phyloP scores from a whole-genome alignment of 2,797 vertebrate genomes.

The Centropyge bicolor region DNA sequence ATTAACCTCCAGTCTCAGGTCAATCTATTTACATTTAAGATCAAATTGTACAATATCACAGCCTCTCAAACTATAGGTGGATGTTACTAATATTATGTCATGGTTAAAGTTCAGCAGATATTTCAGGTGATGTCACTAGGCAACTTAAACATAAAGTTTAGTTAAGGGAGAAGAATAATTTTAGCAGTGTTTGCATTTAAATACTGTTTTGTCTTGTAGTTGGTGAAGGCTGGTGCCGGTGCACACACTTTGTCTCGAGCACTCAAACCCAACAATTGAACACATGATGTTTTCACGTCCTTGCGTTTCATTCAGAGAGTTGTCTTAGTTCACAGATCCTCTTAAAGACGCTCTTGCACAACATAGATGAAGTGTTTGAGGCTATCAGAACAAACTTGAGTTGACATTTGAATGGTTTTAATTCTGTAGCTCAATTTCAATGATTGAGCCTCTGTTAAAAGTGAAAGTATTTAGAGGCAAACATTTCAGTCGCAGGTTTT shows the following conservation, averaged over 20 bases:
- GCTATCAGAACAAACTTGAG: slow-evolving; percentile 9
- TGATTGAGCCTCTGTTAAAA: neutral
- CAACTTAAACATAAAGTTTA: neutral
- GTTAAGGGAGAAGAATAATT: neutral
- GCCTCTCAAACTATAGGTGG: neutral
- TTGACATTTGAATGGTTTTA: neutral
- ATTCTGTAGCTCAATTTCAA: neutral
- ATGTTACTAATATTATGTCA: neutral
- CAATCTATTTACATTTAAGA: slow-evolving; percentile 15
- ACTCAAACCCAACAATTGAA: neutral
- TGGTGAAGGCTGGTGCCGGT: neutral
- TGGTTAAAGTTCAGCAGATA: neutral
- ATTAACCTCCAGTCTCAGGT: slow-evolving; percentile 41
- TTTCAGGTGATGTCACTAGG: neutral
- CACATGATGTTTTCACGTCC: neutral
- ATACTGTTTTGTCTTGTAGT: neutral
- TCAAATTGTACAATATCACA: neutral
- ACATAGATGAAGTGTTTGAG: neutral
- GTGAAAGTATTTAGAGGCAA: neutral
- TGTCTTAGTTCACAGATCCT: neutral
- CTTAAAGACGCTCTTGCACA: neutral
- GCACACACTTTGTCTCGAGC: neutral
- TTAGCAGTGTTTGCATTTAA: neutral
- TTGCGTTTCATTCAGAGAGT: neutral
- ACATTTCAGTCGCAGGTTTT: slow-evolving; percentile 3